These are phyloP conservation scores for Hystrix cristata DNA, from an alignment of 2,113 vertebrate species.

Conservation along the genomic window DNA sequence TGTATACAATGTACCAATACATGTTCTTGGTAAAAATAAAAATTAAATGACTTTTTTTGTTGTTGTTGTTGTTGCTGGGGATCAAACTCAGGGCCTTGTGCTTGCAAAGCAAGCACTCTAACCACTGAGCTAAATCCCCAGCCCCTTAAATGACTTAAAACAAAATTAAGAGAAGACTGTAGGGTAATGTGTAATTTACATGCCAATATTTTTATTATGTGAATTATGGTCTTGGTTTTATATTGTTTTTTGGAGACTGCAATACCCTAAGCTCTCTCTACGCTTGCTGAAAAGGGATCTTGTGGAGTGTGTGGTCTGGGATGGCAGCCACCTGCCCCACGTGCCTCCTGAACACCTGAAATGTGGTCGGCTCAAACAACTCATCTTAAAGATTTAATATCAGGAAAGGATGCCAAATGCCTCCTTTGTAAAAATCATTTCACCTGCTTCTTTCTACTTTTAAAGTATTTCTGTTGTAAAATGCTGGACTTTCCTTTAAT, in stretches of 20 bases:
- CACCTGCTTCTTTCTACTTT: neutral
- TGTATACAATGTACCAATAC: too few species aligned
- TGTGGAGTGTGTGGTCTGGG: neutral
- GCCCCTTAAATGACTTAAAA: too few species aligned
- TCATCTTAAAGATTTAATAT: neutral
- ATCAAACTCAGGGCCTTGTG: too few species aligned
- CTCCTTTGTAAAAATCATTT: neutral
- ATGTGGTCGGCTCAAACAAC: neutral
- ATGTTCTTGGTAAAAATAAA: too few species aligned
- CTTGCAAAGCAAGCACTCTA: too few species aligned
- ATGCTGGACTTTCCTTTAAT: neutral
- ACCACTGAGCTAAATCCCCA: too few species aligned
- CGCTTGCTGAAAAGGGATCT: neutral
- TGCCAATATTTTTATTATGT: conserved; percentile 21
- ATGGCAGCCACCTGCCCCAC: neutral
- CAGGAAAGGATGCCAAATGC: neutral
- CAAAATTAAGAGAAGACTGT: neutral
- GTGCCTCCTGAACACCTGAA: neutral
- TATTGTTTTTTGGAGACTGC: neutral
- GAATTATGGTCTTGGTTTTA: conserved; percentile 2
- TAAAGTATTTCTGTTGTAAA: neutral
- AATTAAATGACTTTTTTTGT: too few species aligned
- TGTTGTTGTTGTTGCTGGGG: too few species aligned
- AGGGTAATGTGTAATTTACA: neutral
- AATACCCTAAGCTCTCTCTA: conserved; percentile 47